Evolutionary conservation across 64 coral and sea anemone genomes (phyloP).

Genomic region (Astreopora myriophthalma): DNA sequence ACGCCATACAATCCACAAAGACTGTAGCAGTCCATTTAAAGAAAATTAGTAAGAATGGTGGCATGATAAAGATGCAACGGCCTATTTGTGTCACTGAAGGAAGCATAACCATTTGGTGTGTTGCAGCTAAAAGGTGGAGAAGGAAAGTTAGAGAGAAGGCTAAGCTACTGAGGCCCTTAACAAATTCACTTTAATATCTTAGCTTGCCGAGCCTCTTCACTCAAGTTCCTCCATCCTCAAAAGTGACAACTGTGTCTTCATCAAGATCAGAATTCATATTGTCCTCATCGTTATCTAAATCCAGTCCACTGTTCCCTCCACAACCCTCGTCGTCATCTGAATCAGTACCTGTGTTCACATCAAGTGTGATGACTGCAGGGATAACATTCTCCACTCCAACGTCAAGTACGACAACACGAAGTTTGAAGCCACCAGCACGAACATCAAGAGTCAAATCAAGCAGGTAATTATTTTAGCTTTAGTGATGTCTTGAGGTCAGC

Average conservation of each 20-base stretch:
- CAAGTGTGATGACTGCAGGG: not conserved
- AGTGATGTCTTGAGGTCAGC: too few species aligned
- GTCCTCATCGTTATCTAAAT: not conserved
- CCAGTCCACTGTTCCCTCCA: not conserved
- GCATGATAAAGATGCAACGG: too few species aligned
- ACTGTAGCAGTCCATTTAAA: too few species aligned
- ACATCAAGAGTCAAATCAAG: not conserved
- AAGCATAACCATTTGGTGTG: too few species aligned
- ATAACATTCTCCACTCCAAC: not conserved
- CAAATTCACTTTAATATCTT: not conserved
- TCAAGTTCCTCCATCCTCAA: not conserved
- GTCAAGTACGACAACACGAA: conserved; percentile 5
- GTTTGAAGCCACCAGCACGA: not conserved
- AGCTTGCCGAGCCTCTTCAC: not conserved
- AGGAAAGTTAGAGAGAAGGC: not conserved
- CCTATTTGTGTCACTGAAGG: too few species aligned
- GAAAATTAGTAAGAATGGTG: too few species aligned
- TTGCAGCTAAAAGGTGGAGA: not conserved
- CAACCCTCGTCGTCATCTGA: not conserved
- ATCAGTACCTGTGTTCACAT: not conserved
- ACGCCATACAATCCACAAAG: too few species aligned
- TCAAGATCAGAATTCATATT: not conserved
- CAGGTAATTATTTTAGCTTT: not conserved
- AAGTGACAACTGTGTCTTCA: not conserved
- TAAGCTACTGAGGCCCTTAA: not conserved